Evolutionary conservation across 2,113 vertebrate species (phyloP), one percentile per base, ranked within the genome.

Genomic region (Dendropsophus ebraccatus): DNA sequence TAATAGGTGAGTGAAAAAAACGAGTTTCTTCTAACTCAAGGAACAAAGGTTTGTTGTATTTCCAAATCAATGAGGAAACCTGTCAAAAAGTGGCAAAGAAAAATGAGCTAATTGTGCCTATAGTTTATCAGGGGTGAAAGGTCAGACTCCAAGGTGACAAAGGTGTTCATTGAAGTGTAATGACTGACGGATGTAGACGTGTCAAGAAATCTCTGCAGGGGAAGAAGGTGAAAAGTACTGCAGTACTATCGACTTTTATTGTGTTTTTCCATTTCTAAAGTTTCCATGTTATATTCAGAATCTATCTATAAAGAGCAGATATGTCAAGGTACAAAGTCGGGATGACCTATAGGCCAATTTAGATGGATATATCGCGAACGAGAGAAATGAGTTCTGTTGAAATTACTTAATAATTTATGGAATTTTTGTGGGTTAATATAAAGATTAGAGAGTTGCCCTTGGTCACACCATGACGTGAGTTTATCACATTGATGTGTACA

Each of bases 11-110:
- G 74, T 75, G 45, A 75, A 9, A 49, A 12, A 49, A 49, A 17
- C 30, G 8, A 17, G 47, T 10, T 76, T 32, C 45, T 11, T 21
- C 47, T 30, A 80, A 41, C 21, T 60, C 32, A 16, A 62, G 35
- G 54, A 54, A 35, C 5, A 80, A 60, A 35, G 76, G 54, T 14
- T 30, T 56, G 19, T 60, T 79, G 50, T 58, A 23, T 78, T 54
- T 79, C 54, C 12, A 76, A 76, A 60, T 79, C 52, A 79, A 13
- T 37, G 77, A n/a, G 52, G 54, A 79, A 58, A 41, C 77, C 77
- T 79, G 77, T 79, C 77, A 79, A 56, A 79, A 41, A 58, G 35
- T 79, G 54, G 77, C 77, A 60, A 21, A 79, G 52, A 79, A 41
- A 23, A 60, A 60, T 58, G 30, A 79, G 16, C 52, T 79, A 58